Conservation (phyloP, 2,888 invertebrate genomes). For the Aquatica leii region DNA sequence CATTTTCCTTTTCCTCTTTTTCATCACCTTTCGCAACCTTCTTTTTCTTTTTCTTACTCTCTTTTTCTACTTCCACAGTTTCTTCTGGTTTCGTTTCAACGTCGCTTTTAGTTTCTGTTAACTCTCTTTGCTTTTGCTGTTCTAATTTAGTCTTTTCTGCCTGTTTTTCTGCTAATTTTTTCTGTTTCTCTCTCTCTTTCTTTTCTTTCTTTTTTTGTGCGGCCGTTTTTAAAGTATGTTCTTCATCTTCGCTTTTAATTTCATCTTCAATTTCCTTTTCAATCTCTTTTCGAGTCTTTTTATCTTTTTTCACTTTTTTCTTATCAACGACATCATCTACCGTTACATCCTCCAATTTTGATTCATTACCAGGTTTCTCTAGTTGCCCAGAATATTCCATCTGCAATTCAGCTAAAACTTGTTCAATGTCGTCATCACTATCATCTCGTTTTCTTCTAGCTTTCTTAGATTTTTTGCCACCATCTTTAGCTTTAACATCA, state of each 20-base stretch:
- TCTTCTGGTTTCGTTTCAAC: conserved; percentile 60
- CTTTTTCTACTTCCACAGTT: conserved; percentile 47
- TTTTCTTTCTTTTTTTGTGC: conserved; percentile 92
- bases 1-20: conserved; percentile 48
- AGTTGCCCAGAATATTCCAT: conserved; percentile 79
- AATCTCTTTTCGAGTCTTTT: conserved; percentile 12
- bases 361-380: conserved; percentile 59
- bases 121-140: conserved; percentile 40
- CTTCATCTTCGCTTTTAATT: conserved; percentile 63
- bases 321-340: conserved; percentile 59
- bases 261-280: conserved; percentile 31
- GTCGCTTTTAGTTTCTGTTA: conserved; percentile 44
- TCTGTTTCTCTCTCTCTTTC: conserved; percentile 79
- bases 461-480: conserved; percentile 77
- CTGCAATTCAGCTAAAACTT: conserved; percentile 82
- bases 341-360: conserved; percentile 49
- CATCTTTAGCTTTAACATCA: conserved; percentile 58
- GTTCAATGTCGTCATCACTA: conserved; percentile 84
- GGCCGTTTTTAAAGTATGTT: conserved; percentile 76
- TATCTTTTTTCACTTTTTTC: conserved; percentile 41
- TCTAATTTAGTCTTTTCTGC: conserved; percentile 40
- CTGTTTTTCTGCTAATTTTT: conserved; percentile 39
- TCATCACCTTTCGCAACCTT: conserved; percentile 34
- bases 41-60: not conserved
- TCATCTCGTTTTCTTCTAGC: conserved; percentile 76